These are phyloP conservation scores for Urocolius indicus DNA, from an alignment of 2,113 vertebrate genomes.

Conservation along the genomic window DNA sequence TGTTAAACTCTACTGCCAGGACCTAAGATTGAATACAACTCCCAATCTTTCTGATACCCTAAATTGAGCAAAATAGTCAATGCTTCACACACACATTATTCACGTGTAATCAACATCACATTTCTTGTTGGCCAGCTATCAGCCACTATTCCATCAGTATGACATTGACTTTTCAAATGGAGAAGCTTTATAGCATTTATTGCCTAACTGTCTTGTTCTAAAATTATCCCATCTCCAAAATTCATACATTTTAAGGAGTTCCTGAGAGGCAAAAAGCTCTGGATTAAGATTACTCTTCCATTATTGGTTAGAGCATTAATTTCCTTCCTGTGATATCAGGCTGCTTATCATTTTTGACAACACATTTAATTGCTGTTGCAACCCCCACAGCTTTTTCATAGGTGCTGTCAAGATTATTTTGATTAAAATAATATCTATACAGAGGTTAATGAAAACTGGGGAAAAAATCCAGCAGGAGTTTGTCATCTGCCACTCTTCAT, in stretches of 20 bases:
- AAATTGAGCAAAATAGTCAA: background rate
- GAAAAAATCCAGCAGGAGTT: background rate
- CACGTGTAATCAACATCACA: background rate
- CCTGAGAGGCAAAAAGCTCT: background rate
- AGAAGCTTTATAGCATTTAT: constrained; percentile 34
- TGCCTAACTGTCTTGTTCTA: background rate
- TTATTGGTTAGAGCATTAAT: constrained; percentile 45
- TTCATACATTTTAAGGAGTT: constrained; percentile 28
- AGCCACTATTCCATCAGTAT: background rate
- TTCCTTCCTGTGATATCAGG: constrained; percentile 37
- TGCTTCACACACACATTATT: background rate
- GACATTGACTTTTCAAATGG: background rate
- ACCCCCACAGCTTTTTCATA: constrained; percentile 15
- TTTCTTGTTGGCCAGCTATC: background rate
- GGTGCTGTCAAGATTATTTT: constrained; percentile 47
- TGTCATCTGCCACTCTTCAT: background rate
- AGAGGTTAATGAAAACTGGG: constrained; percentile 52
- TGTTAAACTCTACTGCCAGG: background rate
- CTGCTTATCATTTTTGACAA: constrained; percentile 62
- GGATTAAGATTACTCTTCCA: constrained; percentile 46
- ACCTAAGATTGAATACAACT: background rate
- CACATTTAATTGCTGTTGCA: constrained; percentile 48
- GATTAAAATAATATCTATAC: constrained; percentile 36
- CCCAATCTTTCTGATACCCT: background rate
- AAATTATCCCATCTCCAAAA: constrained; percentile 32